Percentiles rank a stretch among this genome's conserved stretches.
Evolutionary conservation across 2,888 invertebrate genomes (phyloP).

Genomic region (Xestia c-nigrum): DNA sequence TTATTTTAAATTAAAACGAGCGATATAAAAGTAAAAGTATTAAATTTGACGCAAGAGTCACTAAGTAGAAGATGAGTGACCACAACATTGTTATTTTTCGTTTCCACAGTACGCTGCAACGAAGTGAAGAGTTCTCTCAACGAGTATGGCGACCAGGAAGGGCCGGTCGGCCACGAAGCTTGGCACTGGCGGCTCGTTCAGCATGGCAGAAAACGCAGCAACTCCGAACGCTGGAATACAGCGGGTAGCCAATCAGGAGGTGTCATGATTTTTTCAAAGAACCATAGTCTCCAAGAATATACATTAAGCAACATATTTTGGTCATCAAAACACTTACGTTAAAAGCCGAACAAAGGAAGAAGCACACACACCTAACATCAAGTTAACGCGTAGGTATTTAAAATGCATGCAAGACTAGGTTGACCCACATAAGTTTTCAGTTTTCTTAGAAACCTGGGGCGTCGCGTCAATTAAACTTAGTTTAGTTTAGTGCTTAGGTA

Average conservation of each 20-base stretch:
- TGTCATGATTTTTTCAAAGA: too few species aligned
- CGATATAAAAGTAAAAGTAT: slow-evolving; percentile 6
- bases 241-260: slow-evolving; percentile 29
- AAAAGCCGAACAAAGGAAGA: too few species aligned
- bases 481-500: too few species aligned
- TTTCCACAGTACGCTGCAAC: slow-evolving; percentile 71
- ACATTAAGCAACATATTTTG: too few species aligned
- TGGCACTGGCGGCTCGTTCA: slow-evolving; percentile 71
- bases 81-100: slow-evolving; percentile 19
- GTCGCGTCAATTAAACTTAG: too few species aligned
- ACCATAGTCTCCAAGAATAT: too few species aligned
- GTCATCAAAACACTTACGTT: too few species aligned
- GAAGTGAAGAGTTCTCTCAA: slow-evolving; percentile 74
- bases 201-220: slow-evolving; percentile 71
- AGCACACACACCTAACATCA: too few species aligned
- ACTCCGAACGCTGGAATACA: slow-evolving; percentile 79
- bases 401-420: too few species aligned
- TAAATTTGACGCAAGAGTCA: neutral
- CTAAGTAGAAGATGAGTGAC: slow-evolving; percentile 1
- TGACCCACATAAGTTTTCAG: too few species aligned
- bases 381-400: too few species aligned
- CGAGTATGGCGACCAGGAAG: slow-evolving; percentile 76
- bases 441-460: too few species aligned
- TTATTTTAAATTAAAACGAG: neutral
- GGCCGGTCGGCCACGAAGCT: slow-evolving; percentile 80